Base-by-base conservation (phyloP, 2,797 vertebrate genomes). In the Coranthus polyacanthus region DNA sequence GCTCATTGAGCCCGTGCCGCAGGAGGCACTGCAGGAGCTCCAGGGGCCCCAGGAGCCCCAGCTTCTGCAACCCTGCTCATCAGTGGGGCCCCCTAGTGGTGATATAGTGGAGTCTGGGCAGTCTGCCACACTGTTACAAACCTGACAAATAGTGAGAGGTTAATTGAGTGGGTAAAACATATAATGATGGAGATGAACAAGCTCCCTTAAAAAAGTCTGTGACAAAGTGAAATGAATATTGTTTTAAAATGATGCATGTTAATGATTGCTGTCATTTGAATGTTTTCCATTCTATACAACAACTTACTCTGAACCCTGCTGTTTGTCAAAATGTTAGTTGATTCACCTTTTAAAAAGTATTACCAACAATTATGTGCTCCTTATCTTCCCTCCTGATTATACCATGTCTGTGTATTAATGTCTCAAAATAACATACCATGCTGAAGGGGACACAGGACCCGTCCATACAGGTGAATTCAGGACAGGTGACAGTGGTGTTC, bases 1-100 rank as follows among this genome's bases (percentile, higher is more conserved):
- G 44, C 34, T 88, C 89, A 89, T 94, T 10, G 64, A 71, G 4
- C 96, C 95, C 0, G 92, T 78, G 12, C 95, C 96, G 12, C 96
- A 97, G 0, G 93, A 92, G 12, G 0, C 75, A 46, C 91, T 96
- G 82, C 96, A 98, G 1, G 80, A 11, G 2, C 88, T 92, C 97
- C 97, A 98, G 0, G 86, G 63, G 1, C 89, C 92, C 96, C 96
- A 97, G 6, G 90, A 45, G 2, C 88, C 86, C 97, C 96, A 98
- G 5, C 65, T 82, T 6, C 90, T 93, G 22, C 95, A 97, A 61
- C 60, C 89, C 62, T 67, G 68, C 88, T 95, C 96, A 59, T 94
- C 96, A 0, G 74, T 84, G 3, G 90, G 75, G 6, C 53, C 58
- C 15, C 61, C 79, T 0, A 32, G 57, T 0, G 60, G 46, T 10